Base-by-base conservation (phyloP, 2,113 vertebrate genomes). In the Equus przewalskii region DNA sequence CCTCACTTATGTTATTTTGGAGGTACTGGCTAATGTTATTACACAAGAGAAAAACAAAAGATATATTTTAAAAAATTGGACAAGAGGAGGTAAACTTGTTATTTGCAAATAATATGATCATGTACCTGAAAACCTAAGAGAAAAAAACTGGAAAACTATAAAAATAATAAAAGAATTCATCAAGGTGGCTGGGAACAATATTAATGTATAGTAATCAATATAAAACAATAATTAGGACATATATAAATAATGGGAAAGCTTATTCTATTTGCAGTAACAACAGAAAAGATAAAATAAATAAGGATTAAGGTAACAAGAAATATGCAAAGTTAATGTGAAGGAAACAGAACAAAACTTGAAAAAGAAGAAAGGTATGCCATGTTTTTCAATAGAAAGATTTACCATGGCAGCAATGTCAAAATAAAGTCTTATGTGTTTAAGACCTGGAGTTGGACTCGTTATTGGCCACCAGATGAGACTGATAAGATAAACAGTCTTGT, bases 121-220 rank as follows among this genome's bases (percentile, higher is more conserved):
- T 19, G 60, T 90, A 49, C 44, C 41, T 87, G 24, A 75, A 89
- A 90, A 84, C 8, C 51, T 36, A 67, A 92, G 19, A 87, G 36
- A 62, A 94, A 82, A 78, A 86, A 95, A 56, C 36, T 70, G 41
- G 64, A 70, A 86, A 96, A 62, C 7, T 76, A n/a, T 58, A 79
- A 28, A 80, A 60, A 83, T 28, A 94, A 84, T 89, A 79, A 67
- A 92, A 87, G 11, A 88, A 60, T 75, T 75, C 28, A n/a, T 41
- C 58, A 46, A 94, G 67, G 33, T 41, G 88, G 30, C 22, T 62
- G 24, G n/a, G 36, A 3, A 94, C n/a, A 95, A 90, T n/a, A 92
- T 60, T 78, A 67, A 70, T 58, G 19, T 28, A 44, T 41, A 75
- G 58, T 54, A 58, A 83, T 87, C 64, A 72, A 16, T 30, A 78